Base-by-base conservation (phyloP, 2,888 invertebrate species). In the Doris montereyensis region DNA sequence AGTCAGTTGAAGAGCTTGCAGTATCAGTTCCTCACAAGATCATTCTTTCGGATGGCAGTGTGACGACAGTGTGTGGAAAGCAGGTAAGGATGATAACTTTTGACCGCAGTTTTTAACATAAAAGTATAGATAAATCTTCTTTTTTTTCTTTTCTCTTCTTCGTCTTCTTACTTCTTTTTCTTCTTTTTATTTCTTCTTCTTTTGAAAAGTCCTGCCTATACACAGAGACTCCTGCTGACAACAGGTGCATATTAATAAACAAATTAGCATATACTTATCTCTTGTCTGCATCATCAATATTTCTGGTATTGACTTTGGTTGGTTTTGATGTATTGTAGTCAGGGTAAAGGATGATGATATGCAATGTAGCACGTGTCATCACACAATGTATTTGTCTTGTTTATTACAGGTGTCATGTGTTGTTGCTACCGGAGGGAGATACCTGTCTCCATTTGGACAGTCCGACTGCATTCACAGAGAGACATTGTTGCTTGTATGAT, bases 401-500 rank as follows among this genome's bases (percentile, higher is more conserved):
- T n/a, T 34, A 8, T 58, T 78, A 17, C 65, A 78, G 78, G 57
- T 65, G 32, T 32, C 41, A 13, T 78, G 78, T 41, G 28, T 78
- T 2, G 41, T 67, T 67, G 74, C 28, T 8, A 73, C 32, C n/a
- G 78, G 78, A 3, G 67, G 2, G 32, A 72, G 1, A 34, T 65
- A 1, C 78, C 74, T 5, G 78, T 78, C 0, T 74, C 74, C 10
- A 57, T 78, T 0, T 78, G 78, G 78, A 74, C 74, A 32, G 67
- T 78, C 0, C 78, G 74, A 57, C 41, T 62, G 65, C 32, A n/a
- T n/a, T 28, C 57, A 10, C 74, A 74, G 26, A 67, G 68, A 28
- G 21, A 74, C 10, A 17, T 78, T 62, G 68, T 68, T 2, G 28
- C 74, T 17, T 78, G 78, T 78, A 74, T 78, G 13, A 67, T 78